Percentiles rank a stretch among this genome's conserved stretches.
phyloP scores from a whole-genome alignment of 2,113 vertebrate genomes.

The Dissostichus mawsoni region DNA sequence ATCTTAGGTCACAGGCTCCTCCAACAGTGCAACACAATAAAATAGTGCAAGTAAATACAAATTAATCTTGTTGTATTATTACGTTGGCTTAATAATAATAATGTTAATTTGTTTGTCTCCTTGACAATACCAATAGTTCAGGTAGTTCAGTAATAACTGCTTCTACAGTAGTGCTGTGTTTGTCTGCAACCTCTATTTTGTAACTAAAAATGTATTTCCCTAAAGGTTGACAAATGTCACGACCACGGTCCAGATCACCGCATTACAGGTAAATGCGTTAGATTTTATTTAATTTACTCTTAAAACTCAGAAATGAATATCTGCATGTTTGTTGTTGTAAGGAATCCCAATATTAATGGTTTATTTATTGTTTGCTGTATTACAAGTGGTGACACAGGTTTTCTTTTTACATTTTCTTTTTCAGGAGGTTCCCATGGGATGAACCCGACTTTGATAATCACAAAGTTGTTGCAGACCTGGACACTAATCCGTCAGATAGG shows the following conservation, averaged over 20 bases:
- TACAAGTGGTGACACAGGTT: background rate
- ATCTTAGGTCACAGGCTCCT: no score
- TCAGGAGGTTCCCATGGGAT: slow-evolving; percentile 72
- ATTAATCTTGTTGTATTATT: no score
- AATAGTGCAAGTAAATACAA: no score
- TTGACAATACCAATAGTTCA: background rate
- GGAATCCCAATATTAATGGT: no score
- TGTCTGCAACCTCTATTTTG: background rate
- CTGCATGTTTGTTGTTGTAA: no score
- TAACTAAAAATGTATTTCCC: slow-evolving; percentile 4
- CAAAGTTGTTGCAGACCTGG: slow-evolving; percentile 48
- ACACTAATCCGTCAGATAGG: slow-evolving; percentile 32
- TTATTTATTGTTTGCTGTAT: no score
- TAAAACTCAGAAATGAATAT: background rate
- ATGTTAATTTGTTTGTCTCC: no score
- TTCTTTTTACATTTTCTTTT: slow-evolving; percentile 3
- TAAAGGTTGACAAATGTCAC: slow-evolving; percentile 79
- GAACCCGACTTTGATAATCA: slow-evolving; percentile 64
- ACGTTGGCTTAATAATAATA: no score
- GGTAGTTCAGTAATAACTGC: background rate
- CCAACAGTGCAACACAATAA: no score
- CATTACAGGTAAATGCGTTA: slow-evolving; percentile 69
- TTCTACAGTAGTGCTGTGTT: background rate
- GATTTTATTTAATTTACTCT: no score
- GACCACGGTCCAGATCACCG: slow-evolving; percentile 73